phyloP scores from a whole-genome alignment of 2,113 vertebrate species.

The Gadus chalcogrammus region DNA sequence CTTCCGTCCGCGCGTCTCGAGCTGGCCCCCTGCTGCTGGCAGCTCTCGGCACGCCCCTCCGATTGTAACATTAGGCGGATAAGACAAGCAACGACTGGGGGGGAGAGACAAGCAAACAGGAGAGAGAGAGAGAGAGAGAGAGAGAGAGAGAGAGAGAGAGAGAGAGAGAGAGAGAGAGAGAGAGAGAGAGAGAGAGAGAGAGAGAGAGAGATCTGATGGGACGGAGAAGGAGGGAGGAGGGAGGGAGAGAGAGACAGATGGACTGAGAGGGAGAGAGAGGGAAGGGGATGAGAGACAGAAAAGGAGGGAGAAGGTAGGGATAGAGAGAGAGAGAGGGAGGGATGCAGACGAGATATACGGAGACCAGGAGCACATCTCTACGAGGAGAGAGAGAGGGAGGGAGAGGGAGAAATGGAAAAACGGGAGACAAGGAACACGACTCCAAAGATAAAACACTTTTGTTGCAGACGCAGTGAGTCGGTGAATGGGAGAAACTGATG shows the following conservation, averaged over 20 bases:
- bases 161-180: not conserved
- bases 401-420: not conserved
- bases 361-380: not conserved
- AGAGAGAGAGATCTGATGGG: not conserved
- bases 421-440: not conserved
- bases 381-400: constrained; percentile 9
- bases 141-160: too few species aligned
- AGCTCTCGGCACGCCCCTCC: too few species aligned
- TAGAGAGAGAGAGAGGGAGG: not conserved
- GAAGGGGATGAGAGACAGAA: too few species aligned
- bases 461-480: too few species aligned
- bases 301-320: not conserved
- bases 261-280: not conserved
- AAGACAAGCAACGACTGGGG: not conserved
- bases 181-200: not conserved
- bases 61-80: not conserved
- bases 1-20: too few species aligned
- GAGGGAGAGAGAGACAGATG: not conserved
- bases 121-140: not conserved
- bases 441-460: not conserved
- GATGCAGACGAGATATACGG: constrained; percentile 7
- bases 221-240: not conserved
- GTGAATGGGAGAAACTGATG: too few species aligned
- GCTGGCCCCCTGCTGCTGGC: too few species aligned
- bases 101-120: not conserved